phyloP scores from a whole-genome alignment of 2,113 vertebrate genomes.

The Falco punctatus region DNA sequence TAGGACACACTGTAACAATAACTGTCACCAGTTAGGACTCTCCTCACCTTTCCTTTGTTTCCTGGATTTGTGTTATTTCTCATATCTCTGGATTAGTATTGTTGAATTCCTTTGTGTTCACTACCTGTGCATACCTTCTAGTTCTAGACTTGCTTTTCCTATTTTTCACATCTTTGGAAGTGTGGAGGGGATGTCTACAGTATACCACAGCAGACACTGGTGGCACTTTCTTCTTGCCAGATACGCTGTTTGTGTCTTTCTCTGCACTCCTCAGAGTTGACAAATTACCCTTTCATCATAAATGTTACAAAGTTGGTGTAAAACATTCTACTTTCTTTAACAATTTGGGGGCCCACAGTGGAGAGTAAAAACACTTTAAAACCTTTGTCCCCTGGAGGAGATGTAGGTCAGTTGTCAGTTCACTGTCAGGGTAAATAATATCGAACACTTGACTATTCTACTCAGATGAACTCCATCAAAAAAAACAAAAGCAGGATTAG shows the following conservation, averaged over 20 bases:
- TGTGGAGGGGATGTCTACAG: background rate
- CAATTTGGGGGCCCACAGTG: background rate
- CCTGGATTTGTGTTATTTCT: background rate
- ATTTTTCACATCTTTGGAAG: background rate
- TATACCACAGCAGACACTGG: background rate
- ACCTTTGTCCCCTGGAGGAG: background rate
- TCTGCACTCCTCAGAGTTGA: background rate
- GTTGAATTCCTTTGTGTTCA: background rate
- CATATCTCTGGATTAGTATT: background rate
- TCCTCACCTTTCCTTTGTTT: background rate
- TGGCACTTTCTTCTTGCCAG: background rate
- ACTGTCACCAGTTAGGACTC: background rate
- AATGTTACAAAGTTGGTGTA: background rate
- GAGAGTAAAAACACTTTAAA: background rate
- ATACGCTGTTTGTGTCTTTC: background rate
- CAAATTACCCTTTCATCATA: background rate
- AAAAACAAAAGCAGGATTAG: background rate
- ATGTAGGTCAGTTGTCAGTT: background rate
- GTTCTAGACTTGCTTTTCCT: background rate
- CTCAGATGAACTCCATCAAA: background rate
- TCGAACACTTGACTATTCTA: background rate
- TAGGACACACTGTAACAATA: background rate
- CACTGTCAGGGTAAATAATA: background rate
- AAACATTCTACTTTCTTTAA: background rate
- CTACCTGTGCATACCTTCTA: background rate